Percentiles rank a stretch among this genome's conserved stretches.
Conservation (phyloP, 2,888 invertebrate species). For the Thera britannica region DNA sequence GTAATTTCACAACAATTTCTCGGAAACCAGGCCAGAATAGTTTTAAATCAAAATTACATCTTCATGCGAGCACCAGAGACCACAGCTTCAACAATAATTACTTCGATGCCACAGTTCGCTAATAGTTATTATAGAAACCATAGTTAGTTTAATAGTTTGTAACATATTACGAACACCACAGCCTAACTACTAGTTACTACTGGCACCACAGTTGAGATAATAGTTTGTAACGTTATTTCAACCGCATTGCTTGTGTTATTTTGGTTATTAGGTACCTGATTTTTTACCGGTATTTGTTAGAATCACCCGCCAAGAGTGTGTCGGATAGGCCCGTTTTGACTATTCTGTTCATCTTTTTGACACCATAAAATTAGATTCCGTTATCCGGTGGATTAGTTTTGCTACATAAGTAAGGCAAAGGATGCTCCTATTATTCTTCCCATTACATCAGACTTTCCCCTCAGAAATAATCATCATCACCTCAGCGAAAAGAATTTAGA, state of each 20-base stretch:
- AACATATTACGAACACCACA: slow-evolving; percentile 6
- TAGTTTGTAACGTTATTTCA: slow-evolving; percentile 31
- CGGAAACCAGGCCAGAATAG: slow-evolving; percentile 26
- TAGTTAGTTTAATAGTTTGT: slow-evolving; percentile 20
- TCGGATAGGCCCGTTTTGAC: not conserved
- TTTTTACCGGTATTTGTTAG: slow-evolving; percentile 56
- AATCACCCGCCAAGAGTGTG: slow-evolving; percentile 18
- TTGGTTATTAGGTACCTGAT: slow-evolving; percentile 58
- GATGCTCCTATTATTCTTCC: too few relatives aligned
- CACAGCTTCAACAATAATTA: slow-evolving; percentile 10
- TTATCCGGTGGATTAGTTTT: too few relatives aligned
- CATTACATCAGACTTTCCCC: too few relatives aligned
- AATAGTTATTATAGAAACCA: too few relatives aligned
- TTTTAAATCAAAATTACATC: slow-evolving; percentile 29
- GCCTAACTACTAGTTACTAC: not conserved
- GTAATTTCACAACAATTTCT: slow-evolving; percentile 22
- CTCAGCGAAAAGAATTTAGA: too few relatives aligned
- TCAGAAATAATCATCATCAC: too few relatives aligned
- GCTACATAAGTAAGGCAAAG: too few relatives aligned
- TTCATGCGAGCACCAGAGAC: slow-evolving; percentile 13
- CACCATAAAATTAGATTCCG: too few relatives aligned
- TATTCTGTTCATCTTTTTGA: too few relatives aligned
- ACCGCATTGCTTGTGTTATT: slow-evolving; percentile 53
- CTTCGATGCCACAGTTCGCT: not conserved
- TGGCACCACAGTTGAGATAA: slow-evolving; percentile 3